phyloP scores from a whole-genome alignment of 2,888 invertebrate species.

The Tanaodytes sp. region DNA sequence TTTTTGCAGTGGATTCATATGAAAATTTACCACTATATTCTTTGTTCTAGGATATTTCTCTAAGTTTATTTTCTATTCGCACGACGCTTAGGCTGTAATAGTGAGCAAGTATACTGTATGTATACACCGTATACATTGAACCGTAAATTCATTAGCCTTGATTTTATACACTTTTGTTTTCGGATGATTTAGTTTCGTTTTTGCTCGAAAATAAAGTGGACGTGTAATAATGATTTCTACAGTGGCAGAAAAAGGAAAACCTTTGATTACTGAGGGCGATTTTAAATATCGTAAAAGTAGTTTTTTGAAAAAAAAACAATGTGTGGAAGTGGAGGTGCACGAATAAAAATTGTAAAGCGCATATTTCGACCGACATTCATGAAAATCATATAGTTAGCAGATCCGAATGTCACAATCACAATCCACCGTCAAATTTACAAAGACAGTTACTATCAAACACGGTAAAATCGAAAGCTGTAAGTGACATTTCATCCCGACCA shows the following conservation, averaged over 20 bases:
- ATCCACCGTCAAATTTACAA: neutral
- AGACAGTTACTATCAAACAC: neutral
- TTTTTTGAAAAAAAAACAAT: neutral
- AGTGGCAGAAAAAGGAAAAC: neutral
- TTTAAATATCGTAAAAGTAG: neutral
- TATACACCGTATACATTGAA: no score
- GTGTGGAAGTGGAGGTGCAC: constrained; percentile 6
- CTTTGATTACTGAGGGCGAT: no score
- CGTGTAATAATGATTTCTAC: neutral
- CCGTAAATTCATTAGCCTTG: neutral
- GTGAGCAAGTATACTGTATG: no score
- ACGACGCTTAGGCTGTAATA: no score
- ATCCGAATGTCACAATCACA: neutral
- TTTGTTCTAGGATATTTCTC: no score
- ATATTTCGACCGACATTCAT: neutral
- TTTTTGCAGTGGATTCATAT: no score
- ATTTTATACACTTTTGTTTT: neutral
- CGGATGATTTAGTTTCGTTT: constrained; percentile 1
- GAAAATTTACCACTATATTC: no score
- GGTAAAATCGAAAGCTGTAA: constrained; percentile 3
- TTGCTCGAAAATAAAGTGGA: neutral
- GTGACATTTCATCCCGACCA: constrained; percentile 1
- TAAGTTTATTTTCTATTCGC: no score
- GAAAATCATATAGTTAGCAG: neutral
- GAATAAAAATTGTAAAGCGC: neutral